Base-by-base conservation (phyloP, 2,797 vertebrate species). In the Thaleichthys pacificus region DNA sequence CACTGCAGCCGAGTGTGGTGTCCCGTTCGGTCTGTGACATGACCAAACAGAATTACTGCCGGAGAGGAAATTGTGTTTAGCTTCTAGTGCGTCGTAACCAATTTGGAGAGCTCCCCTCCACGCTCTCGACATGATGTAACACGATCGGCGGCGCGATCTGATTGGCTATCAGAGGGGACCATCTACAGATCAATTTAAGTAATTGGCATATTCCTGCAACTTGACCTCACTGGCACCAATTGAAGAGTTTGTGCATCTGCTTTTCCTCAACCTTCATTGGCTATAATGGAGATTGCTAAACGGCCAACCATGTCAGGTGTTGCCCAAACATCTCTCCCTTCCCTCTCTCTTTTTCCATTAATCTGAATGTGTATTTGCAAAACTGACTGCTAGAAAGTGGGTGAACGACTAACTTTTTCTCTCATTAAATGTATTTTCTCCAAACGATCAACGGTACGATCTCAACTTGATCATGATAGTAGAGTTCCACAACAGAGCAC, bases 131-230 rank as follows among this genome's bases (percentile, higher is more conserved):
- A 89, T 94, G 91, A 94, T 95, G 97, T 96, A 97, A 98, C 93
- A 92, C 93, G 95, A 98, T 96, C 95, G 51, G 93, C 90, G 92
- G 94, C 94, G 94, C 89, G 91, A 93, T 96, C 92, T 95, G 97
- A 97, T 97, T 97, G 95, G 94, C 96, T 96, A 98, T 97, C 95
- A 95, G 94, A 95, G 58, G 58, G 95, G 97, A 95, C 94, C 93
- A 93, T 66, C 95, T 95, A 93, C 95, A 92, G 95, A 97, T 97
- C 96, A 97, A 97, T 98, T 99, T 96, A 96, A 96, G 95, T 98
- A 98, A 99, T 98, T 98, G 96, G 92, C 89, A 95, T 94, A 97
- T 97, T 98, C 96, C 96, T 96, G 96, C 95, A 95, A 96, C 96
- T 95, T 94, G 95, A 96, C 95, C 96, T 93, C 92, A 56, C 83